These are phyloP conservation scores for Micromesistius poutassou DNA, from an alignment of 2,797 vertebrate genomes.

Conservation along the genomic window DNA sequence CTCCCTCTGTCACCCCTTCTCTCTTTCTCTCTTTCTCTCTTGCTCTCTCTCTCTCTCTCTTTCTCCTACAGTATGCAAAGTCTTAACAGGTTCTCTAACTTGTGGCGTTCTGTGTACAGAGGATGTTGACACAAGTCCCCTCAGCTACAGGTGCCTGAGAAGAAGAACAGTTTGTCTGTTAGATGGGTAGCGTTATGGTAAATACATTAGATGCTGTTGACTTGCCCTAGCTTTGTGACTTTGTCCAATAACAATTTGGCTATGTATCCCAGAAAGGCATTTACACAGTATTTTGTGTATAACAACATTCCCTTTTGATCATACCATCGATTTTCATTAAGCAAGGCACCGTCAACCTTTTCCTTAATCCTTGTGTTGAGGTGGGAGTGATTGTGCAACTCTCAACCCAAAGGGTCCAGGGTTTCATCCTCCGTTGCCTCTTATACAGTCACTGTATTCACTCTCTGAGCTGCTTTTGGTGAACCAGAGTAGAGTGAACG, in stretches of 20 bases:
- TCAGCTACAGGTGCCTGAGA: neutral
- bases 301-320: neutral
- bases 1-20: too few species aligned
- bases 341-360: neutral
- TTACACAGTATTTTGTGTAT: neutral
- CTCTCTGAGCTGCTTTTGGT: neutral
- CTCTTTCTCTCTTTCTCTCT: too few species aligned
- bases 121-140: neutral
- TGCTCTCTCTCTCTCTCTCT: too few species aligned
- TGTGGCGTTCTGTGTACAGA: neutral
- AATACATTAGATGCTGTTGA: neutral
- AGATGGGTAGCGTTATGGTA: neutral
- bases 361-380: neutral
- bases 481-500: too few species aligned
- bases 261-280: neutral
- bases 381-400: neutral
- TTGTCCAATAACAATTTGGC: neutral
- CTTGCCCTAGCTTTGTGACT: too few species aligned
- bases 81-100: constrained; percentile 1
- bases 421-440: neutral
- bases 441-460: neutral
- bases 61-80: neutral
- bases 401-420: neutral
- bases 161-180: neutral
- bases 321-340: neutral